These are phyloP conservation scores for Triplophysa tibetana DNA, from an alignment of 2,113 vertebrate species.

Conservation along the genomic window DNA sequence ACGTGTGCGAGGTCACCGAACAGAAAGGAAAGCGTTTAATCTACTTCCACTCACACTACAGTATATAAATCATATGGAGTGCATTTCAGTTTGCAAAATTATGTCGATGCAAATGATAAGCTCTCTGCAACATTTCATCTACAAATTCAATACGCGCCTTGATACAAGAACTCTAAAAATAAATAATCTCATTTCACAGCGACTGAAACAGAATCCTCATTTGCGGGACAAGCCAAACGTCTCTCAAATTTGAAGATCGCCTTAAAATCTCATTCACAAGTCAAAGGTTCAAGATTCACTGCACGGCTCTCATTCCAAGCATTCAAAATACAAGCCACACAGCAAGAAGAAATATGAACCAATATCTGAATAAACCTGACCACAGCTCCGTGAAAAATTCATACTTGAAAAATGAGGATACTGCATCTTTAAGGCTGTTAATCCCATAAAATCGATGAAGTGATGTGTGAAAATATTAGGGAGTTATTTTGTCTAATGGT, in stretches of 20 bases:
- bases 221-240: conserved; percentile 2
- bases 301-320: neutral
- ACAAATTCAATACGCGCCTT: neutral
- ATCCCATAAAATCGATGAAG: neutral
- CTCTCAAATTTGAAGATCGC: conserved; percentile 7
- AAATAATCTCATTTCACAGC: conserved; percentile 8
- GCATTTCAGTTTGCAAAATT: neutral
- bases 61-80: neutral
- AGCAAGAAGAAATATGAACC: conserved; percentile 5
- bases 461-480: neutral
- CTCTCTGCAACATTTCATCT: neutral
- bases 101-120: neutral
- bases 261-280: conserved; percentile 13
- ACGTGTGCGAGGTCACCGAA: neutral
- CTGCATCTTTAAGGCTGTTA: conserved; percentile 11
- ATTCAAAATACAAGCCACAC: neutral
- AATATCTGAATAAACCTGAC: neutral
- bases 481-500: neutral
- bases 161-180: conserved; percentile 13
- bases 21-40: neutral
- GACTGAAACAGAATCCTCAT: conserved; percentile 1
- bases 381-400: neutral
- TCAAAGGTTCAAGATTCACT: neutral
- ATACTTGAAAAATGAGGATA: neutral
- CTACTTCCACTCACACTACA: neutral